Conservation (phyloP, 2,113 vertebrate genomes). For the Prionailurus bengalensis region DNA sequence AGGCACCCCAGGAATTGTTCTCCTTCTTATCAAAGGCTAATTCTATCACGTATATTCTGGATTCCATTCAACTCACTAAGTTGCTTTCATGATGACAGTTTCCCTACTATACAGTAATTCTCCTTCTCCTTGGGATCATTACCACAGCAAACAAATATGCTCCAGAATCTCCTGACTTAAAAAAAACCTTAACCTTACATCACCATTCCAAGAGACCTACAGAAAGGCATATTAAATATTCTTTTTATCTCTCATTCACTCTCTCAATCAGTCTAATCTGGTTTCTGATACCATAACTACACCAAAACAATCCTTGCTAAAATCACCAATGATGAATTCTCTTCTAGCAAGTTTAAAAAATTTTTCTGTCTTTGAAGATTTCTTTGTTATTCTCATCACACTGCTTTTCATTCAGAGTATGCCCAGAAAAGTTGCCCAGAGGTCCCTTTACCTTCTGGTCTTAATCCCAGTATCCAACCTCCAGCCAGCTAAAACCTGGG, state of each 20-base stretch:
- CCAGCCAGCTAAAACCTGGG: not conserved
- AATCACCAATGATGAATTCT: slow-evolving; percentile 11
- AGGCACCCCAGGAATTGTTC: not conserved
- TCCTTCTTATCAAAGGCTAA: not conserved
- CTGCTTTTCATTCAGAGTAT: not conserved
- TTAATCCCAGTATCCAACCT: not conserved
- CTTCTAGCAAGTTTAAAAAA: not conserved
- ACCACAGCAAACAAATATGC: not conserved
- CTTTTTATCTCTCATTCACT: slow-evolving; percentile 6
- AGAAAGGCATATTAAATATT: not conserved
- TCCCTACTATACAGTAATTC: not conserved
- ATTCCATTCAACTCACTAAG: not conserved
- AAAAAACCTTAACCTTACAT: not conserved
- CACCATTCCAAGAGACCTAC: not conserved
- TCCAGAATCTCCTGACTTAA: not conserved
- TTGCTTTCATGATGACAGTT: slow-evolving; percentile 18
- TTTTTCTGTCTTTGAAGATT: not conserved
- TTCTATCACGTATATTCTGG: not conserved
- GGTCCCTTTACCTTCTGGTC: not conserved
- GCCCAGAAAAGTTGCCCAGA: not conserved
- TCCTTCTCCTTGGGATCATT: not conserved
- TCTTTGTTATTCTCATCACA: not conserved
- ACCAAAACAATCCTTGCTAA: slow-evolving; percentile 9
- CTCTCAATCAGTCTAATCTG: not conserved
- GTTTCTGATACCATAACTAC: not conserved